Percentiles rank a stretch among this genome's conserved stretches.
Conservation (phyloP, 2,888 invertebrate genomes). For the Caenorhabditis virilis region DNA sequence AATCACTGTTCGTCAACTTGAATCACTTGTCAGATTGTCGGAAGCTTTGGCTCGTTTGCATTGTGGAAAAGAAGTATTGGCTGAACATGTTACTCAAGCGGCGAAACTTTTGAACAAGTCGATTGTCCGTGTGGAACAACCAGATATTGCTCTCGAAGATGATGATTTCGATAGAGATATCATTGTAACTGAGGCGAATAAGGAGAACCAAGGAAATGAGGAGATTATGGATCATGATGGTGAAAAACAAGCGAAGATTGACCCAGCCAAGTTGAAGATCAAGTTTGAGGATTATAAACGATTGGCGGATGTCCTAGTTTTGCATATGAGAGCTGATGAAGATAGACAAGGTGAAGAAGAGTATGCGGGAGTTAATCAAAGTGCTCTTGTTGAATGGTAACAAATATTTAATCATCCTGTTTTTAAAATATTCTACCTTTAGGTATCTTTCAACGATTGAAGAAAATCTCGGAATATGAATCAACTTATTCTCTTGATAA, state of each 20-base stretch:
- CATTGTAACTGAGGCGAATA: conserved; percentile 35
- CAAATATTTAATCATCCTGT: no score
- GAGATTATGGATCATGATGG: conserved; percentile 40
- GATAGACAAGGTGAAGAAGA: conserved; percentile 54
- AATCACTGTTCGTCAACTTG: conserved; percentile 93
- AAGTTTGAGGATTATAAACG: conserved; percentile 92
- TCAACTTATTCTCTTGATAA: no score
- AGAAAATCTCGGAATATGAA: conserved; percentile 84
- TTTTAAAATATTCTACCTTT: not conserved
- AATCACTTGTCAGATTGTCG: conserved; percentile 91
- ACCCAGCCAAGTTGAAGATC: conserved; percentile 72
- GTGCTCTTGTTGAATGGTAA: conserved; percentile 86
- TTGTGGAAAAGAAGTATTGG: conserved; percentile 77
- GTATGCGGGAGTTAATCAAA: conserved; percentile 57
- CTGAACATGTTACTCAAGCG: conserved; percentile 88
- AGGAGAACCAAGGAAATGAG: conserved; percentile 34
- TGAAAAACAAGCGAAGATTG: conserved; percentile 33
- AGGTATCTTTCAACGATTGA: conserved; percentile 81
- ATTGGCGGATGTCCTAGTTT: conserved; percentile 86
- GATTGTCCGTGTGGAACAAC: conserved; percentile 84
- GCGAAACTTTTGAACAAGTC: conserved; percentile 78
- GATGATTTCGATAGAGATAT: conserved; percentile 73
- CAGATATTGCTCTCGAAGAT: conserved; percentile 90
- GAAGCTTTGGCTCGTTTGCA: conserved; percentile 96
- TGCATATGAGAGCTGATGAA: conserved; percentile 87